Conservation (phyloP, 1,140 invertebrate genomes). For the Sinonovacula constricta region DNA sequence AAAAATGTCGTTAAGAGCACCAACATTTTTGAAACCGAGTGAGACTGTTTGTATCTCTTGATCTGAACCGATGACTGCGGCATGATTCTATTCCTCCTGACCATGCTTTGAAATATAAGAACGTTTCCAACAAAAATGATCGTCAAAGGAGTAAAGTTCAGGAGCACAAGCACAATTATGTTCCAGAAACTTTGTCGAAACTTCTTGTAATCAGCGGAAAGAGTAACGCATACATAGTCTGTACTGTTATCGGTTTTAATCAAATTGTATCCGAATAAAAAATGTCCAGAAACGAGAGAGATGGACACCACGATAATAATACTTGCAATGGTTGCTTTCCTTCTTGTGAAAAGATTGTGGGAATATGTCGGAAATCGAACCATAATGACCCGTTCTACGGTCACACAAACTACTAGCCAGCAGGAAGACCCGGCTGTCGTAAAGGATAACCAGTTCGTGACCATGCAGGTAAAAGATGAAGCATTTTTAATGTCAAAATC, state of each 20-base stretch:
- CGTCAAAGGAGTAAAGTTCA: slow-evolving; percentile 8
- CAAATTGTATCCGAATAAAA: not conserved
- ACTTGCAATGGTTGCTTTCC: not conserved
- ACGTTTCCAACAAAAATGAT: not conserved
- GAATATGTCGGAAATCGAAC: not conserved
- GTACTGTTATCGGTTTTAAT: not conserved
- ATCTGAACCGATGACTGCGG: no score
- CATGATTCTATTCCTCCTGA: no score
- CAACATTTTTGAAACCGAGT: not conserved
- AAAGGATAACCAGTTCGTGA: not conserved
- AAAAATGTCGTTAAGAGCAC: not conserved
- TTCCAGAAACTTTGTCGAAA: not conserved
- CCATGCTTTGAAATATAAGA: not conserved
- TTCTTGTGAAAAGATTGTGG: not conserved
- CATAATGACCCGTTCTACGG: slow-evolving; percentile 13
- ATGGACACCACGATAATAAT: not conserved
- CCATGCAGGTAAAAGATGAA: slow-evolving; percentile 8
- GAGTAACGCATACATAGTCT: not conserved
- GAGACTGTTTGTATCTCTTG: no score
- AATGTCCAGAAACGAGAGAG: not conserved
- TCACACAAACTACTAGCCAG: slow-evolving; percentile 26
- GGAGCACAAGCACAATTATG: slow-evolving; percentile 2
- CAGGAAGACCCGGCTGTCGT: not conserved
- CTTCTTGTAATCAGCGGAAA: not conserved
- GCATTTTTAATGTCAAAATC: not conserved